A percentile compares a stretch with the other conserved stretches of the same genome.
phyloP scores from a whole-genome alignment of 2,113 vertebrate genomes.

The Sylvia atricapilla region DNA sequence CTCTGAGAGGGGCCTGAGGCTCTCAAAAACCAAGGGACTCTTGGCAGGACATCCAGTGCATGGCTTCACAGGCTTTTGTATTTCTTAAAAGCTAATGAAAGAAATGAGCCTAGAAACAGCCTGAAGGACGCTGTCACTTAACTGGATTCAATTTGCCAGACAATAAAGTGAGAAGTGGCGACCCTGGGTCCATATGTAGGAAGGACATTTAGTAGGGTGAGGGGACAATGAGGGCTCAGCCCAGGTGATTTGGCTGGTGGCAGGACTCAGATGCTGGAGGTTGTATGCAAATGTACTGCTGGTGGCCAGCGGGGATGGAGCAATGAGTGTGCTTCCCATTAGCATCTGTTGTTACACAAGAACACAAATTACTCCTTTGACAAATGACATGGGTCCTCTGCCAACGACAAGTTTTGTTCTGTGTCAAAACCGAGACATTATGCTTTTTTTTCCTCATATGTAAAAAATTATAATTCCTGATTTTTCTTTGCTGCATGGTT shows the following conservation, averaged over 20 bases:
- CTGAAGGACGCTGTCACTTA: not conserved
- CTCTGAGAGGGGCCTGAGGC: not conserved
- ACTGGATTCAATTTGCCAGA: not conserved
- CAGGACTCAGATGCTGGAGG: not conserved
- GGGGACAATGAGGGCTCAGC: not conserved
- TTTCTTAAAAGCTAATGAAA: conserved; percentile 6
- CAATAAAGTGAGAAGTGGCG: not conserved
- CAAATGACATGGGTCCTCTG: not conserved
- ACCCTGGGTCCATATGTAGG: not conserved
- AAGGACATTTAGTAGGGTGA: not conserved
- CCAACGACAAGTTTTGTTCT: not conserved
- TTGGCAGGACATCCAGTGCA: not conserved
- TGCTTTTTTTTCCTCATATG: not conserved
- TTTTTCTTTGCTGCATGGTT: not conserved
- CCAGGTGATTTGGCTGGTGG: not conserved
- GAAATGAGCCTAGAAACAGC: not conserved
- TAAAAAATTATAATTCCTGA: not conserved
- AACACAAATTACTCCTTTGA: not conserved
- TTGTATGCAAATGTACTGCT: not conserved
- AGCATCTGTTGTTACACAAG: conserved; percentile 17
- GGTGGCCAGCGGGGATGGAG: not conserved
- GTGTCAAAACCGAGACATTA: not conserved
- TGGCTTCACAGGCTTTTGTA: not conserved
- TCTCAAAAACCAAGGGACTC: not conserved
- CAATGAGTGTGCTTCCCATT: not conserved